These are phyloP conservation scores for Fabriciana adippe DNA, from an alignment of 2,888 invertebrate genomes.

Conservation along the genomic window DNA sequence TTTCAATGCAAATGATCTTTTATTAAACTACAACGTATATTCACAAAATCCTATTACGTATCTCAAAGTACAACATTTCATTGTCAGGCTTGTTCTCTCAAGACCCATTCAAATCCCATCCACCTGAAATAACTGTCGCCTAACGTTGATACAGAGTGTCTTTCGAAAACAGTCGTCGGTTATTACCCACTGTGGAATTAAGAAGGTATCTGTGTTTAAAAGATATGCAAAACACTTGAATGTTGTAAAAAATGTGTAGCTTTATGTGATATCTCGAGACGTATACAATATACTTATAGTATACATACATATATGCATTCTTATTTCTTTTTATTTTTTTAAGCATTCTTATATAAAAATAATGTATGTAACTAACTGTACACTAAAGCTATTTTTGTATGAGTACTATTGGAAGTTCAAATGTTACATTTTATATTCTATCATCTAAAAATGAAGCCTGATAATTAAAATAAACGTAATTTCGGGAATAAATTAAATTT, in stretches of 20 bases:
- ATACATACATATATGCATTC: not conserved
- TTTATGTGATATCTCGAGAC: not conserved
- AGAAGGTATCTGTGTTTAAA: slow-evolving; percentile 5
- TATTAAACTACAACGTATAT: not conserved
- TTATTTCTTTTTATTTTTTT: too few species aligned
- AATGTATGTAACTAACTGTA: too few species aligned
- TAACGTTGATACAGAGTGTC: slow-evolving; percentile 66
- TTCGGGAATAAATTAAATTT: too few species aligned
- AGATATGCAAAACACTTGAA: not conserved
- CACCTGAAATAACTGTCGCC: slow-evolving; percentile 73
- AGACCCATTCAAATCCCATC: slow-evolving; percentile 61
- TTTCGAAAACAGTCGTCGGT: slow-evolving; percentile 41
- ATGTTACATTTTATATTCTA: too few species aligned
- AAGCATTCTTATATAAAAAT: too few species aligned
- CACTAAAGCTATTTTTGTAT: too few species aligned
- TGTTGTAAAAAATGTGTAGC: not conserved
- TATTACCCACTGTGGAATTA: slow-evolving; percentile 9
- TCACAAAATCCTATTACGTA: slow-evolving; percentile 11
- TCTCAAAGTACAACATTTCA: slow-evolving; percentile 54
- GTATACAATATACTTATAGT: not conserved
- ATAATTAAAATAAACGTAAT: too few species aligned
- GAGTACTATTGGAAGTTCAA: too few species aligned
- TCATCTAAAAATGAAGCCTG: too few species aligned
- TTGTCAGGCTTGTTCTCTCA: slow-evolving; percentile 61
- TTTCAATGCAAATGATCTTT: not conserved